A percentile compares a stretch with the other conserved stretches of the same genome.
These are phyloP conservation scores for Meles meles DNA, from an alignment of 2,113 vertebrate genomes.

Conservation along the genomic window DNA sequence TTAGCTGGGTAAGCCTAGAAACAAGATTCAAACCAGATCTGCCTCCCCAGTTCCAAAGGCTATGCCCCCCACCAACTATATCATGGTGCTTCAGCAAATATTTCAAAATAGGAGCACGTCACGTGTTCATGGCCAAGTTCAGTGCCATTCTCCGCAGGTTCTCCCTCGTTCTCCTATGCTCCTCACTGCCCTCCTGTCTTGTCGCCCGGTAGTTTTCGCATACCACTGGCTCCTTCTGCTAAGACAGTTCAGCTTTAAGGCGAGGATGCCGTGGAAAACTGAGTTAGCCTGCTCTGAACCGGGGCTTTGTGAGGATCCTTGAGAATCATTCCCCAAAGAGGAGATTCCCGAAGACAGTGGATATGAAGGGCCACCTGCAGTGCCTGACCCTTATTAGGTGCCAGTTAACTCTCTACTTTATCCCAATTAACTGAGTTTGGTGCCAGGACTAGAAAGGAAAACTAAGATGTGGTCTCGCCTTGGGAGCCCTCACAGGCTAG, in stretches of 20 bases:
- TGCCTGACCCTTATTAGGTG: neutral
- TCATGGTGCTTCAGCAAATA: neutral
- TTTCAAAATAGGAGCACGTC: neutral
- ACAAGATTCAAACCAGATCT: neutral
- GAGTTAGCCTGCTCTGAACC: neutral
- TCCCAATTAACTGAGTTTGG: neutral
- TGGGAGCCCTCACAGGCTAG: neutral
- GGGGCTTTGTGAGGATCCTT: neutral
- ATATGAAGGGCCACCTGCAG: neutral
- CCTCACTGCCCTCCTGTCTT: neutral
- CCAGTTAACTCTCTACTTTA: neutral
- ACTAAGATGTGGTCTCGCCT: neutral
- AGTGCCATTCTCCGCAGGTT: neutral
- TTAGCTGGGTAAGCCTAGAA: neutral
- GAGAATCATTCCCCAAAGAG: neutral
- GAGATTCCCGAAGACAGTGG: neutral
- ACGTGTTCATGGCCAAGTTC: neutral
- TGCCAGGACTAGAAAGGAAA: neutral
- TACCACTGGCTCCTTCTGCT: neutral
- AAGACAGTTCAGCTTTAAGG: neutral
- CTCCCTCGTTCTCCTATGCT: neutral
- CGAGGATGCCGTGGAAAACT: neutral
- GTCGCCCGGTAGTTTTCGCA: neutral
- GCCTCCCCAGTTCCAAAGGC: neutral
- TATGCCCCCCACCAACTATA: too few species aligned